These are phyloP conservation scores for Diorhabda elongata DNA, from an alignment of 1,140 invertebrate species.

Conservation along the genomic window DNA sequence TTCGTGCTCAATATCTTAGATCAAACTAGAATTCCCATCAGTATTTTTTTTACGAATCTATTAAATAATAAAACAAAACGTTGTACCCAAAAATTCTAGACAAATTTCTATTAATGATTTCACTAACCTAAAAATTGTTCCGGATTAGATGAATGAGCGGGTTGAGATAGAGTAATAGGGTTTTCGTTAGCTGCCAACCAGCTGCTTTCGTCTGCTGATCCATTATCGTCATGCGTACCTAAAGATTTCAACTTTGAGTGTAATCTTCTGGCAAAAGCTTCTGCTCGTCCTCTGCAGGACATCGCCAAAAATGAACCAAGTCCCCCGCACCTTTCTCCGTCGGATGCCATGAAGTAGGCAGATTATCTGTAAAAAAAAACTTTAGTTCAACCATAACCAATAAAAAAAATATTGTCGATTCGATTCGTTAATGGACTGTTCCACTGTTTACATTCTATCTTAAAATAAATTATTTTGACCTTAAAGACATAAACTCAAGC, in stretches of 20 bases:
- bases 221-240: conserved; percentile 49
- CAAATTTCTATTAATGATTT: background rate
- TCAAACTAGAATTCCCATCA: no score
- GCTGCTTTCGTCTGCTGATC: conserved; percentile 46
- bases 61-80: no score
- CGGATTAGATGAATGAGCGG: conserved; percentile 52
- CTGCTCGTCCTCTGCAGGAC: conserved; percentile 72
- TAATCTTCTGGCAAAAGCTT: conserved; percentile 71
- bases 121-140: conserved; percentile 39
- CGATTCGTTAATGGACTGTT: no score
- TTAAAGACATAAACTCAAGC: no score
- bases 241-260: conserved; percentile 68
- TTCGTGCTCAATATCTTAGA: no score
- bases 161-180: conserved; percentile 44
- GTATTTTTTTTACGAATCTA: no score
- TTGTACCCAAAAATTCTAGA: no score
- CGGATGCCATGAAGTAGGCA: conserved; percentile 29
- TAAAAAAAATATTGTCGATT: no score
- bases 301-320: conserved; percentile 56
- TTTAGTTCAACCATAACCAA: background rate
- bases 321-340: conserved; percentile 48
- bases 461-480: no score
- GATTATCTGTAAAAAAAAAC: conserved; percentile 22
- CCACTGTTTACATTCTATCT: no score
- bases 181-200: conserved; percentile 46